Evolutionary conservation across 2,797 vertebrate genomes (phyloP).

Genomic region (Takifugu rubripes): DNA sequence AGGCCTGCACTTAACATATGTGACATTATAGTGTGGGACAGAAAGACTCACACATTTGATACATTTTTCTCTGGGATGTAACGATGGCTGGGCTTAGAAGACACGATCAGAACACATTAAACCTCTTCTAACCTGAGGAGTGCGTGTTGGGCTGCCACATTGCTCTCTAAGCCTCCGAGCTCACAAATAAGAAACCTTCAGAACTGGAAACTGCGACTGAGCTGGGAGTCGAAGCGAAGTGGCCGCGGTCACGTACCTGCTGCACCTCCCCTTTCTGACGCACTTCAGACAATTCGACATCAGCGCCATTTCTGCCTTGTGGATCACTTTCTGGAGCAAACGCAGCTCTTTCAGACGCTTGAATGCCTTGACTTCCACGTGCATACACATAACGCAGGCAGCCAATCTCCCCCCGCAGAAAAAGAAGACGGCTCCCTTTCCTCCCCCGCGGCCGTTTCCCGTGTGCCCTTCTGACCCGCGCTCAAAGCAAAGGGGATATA

Average conservation of each 20-base stretch:
- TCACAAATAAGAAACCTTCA: neutral
- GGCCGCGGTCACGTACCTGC: conserved; percentile 48
- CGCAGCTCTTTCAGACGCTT: conserved; percentile 34
- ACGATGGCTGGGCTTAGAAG: too few species aligned
- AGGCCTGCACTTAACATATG: neutral
- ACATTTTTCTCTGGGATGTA: too few species aligned
- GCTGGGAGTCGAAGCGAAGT: conserved; percentile 6
- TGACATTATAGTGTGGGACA: too few species aligned
- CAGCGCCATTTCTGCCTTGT: conserved; percentile 62
- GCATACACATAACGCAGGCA: conserved; percentile 56
- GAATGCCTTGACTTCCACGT: conserved; percentile 34
- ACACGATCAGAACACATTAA: too few species aligned
- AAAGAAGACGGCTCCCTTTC: conserved; percentile 10
- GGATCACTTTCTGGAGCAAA: conserved; percentile 33
- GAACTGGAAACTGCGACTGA: neutral
- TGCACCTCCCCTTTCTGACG: conserved; percentile 50
- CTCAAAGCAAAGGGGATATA: conserved; percentile 51
- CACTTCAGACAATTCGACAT: conserved; percentile 63
- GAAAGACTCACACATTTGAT: too few species aligned
- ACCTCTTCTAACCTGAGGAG: too few species aligned
- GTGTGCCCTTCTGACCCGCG: conserved; percentile 21
- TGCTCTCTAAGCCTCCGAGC: neutral
- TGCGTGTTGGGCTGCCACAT: neutral
- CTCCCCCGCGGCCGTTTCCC: conserved; percentile 13
- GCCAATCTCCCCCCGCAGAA: conserved; percentile 16